Conservation (phyloP, 2,888 invertebrate species). For the Octonoba sinensis region DNA sequence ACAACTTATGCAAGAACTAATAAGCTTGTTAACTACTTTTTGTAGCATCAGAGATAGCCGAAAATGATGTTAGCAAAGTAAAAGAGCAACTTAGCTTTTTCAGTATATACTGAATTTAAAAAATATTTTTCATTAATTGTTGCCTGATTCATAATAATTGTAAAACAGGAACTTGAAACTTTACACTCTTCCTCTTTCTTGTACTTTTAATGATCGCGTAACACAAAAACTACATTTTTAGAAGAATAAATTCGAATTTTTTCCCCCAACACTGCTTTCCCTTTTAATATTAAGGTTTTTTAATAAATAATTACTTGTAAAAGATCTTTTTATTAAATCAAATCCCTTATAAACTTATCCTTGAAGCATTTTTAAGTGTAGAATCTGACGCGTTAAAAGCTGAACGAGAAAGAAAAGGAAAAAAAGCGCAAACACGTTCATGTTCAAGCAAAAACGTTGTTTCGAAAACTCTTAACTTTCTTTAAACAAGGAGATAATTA, state of each 20-base stretch:
- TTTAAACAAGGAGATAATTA: slow-evolving; percentile 54
- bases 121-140: slow-evolving; percentile 29
- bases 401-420: slow-evolving; percentile 16
- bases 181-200: slow-evolving; percentile 22
- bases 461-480: slow-evolving; percentile 18
- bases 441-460: slow-evolving; percentile 1
- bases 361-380: slow-evolving; percentile 14
- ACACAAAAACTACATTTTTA: slow-evolving; percentile 4
- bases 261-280: background rate
- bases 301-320: slow-evolving; percentile 47
- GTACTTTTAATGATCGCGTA: slow-evolving; percentile 11
- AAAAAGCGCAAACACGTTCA: background rate
- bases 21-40: no score
- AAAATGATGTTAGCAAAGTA: no score
- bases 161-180: slow-evolving; percentile 26
- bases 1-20: no score
- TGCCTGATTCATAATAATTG: slow-evolving; percentile 26
- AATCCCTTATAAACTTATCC: slow-evolving; percentile 53
- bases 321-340: slow-evolving; percentile 56
- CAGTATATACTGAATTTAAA: no score
- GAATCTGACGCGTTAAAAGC: slow-evolving; percentile 26
- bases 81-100: no score
- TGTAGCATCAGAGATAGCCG: no score
- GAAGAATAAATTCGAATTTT: background rate
- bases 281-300: slow-evolving; percentile 27